A percentile compares a stretch with the other conserved stretches of the same genome.
Conservation (phyloP, 2,888 invertebrate species). For the Drosophila mettleri region DNA sequence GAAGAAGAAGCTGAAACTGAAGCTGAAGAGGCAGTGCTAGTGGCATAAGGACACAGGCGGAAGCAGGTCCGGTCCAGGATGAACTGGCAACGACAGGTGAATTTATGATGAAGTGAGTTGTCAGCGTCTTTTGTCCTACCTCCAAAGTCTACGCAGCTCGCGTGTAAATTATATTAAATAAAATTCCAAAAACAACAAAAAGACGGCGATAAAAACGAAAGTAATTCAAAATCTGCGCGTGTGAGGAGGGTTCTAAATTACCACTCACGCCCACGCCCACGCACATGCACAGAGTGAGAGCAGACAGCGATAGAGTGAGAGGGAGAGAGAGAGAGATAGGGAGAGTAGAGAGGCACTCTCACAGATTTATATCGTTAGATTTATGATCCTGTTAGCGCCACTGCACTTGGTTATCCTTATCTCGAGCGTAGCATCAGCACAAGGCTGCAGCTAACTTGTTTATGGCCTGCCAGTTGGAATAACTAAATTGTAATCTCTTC, state of each 20-base stretch:
- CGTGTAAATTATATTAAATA: constrained; percentile 68
- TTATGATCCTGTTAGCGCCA: constrained; percentile 83
- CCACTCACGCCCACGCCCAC: constrained; percentile 55
- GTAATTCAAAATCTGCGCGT: constrained; percentile 75
- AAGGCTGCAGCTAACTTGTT: constrained; percentile 55
- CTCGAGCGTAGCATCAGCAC: constrained; percentile 47
- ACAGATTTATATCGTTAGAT: constrained; percentile 77
- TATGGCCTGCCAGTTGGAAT: constrained; percentile 64
- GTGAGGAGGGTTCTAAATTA: constrained; percentile 61
- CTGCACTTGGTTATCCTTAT: constrained; percentile 71
- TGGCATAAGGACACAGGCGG: constrained; percentile 37
- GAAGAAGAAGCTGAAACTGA: background rate
- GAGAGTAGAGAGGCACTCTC: background rate
- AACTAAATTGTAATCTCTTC: constrained; percentile 63
- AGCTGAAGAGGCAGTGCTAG: background rate
- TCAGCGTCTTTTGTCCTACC: constrained; percentile 59
- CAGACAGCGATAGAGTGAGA: background rate
- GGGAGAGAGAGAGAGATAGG: background rate
- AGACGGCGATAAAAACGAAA: constrained; percentile 71
- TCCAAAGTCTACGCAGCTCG: constrained; percentile 64
- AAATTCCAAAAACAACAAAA: constrained; percentile 6
- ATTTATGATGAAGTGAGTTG: constrained; percentile 81
- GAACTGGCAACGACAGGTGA: constrained; percentile 78
- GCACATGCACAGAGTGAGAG: constrained; percentile 1
- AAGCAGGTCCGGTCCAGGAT: constrained; percentile 69